Base-by-base conservation (phyloP, 2,113 vertebrate species). In the Stigmatopora argus region DNA sequence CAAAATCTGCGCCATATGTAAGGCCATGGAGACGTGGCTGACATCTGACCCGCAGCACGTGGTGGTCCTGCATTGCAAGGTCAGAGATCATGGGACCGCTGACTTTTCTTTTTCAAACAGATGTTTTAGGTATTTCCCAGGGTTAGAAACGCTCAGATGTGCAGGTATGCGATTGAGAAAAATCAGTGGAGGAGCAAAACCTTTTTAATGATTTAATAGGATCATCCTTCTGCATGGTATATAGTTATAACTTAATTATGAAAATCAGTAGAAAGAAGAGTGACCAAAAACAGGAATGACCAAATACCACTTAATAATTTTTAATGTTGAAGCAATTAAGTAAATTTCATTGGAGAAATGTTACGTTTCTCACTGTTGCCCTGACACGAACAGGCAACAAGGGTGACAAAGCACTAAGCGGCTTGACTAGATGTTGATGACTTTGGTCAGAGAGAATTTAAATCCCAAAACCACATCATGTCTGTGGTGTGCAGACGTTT, bases 1-100 rank as follows among this genome's bases (percentile, higher is more conserved):
- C 86, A 94, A 93, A 80, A 92, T 96, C 79, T 96, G 95, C 70
- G 93, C 94, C 82, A 94, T 96, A 86, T 96, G 95, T 83, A 96
- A 96, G 82, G 91, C 94, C 77, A 94, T 96, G 90, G 95, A 96
- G 89, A 93, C 85, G 2, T 96, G 95, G 95, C 86, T 96, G 82
- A 94, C 89, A 78, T 92, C 91, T 0, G 91, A 95, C 86, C 89
- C 93, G 0, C 94, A 95, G 72, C 93, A 95, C n/a, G 95, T 96
- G 75, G 94, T 94, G 11, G 94, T 96, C 59, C 87, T 96, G 49
- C 93, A 95, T 83, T 96, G 95, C 91, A 95, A 95, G 93, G 94
- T 95, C 77, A 83, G 86, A 74, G 73, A 83, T 87, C 73, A 80
- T 8, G 66, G 61, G 41, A 19, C 56, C 34, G 1, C 12, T 11